Evolutionary conservation across 2,113 vertebrate genomes (phyloP).

Genomic region (Physeter macrocephalus): DNA sequence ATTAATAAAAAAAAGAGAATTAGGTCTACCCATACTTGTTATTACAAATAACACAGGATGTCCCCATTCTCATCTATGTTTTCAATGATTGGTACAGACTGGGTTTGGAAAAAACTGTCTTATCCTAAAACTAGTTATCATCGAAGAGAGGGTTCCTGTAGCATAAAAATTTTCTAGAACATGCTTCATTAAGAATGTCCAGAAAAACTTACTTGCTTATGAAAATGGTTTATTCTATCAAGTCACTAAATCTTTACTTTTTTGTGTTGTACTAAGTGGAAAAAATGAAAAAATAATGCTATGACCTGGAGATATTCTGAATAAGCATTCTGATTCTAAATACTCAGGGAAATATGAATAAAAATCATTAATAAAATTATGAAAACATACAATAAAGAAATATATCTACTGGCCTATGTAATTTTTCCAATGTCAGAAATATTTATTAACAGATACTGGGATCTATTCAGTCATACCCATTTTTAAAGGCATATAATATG

Average conservation of each 20-base stretch:
- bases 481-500: neutral
- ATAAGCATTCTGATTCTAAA: neutral
- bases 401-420: neutral
- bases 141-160: neutral
- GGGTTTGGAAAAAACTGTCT: neutral
- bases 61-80: neutral
- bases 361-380: neutral
- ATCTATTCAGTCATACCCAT: neutral
- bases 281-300: neutral
- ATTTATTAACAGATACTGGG: neutral
- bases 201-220: neutral
- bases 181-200: neutral
- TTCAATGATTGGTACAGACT: neutral
- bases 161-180: neutral
- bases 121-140: neutral
- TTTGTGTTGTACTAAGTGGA: neutral
- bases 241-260: neutral
- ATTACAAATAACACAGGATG: neutral
- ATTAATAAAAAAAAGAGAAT: neutral
- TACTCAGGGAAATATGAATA: neutral
- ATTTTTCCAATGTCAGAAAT: neutral
- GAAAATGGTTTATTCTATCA: neutral
- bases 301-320: neutral
- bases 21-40: neutral
- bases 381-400: neutral